phyloP scores from a whole-genome alignment of 1,140 invertebrate species.

The honey bee (Apis mellifera) region Amel_HAv3.1 CM009932.2:13220501-13221000 shows the following conservation, averaged over 20 bases:
- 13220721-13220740: slow-evolving; percentile 34
- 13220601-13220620: slow-evolving; percentile 50
- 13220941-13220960: background rate
- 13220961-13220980: slow-evolving; percentile 7
- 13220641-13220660: slow-evolving; percentile 5
- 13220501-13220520: background rate
- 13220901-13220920: background rate
- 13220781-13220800: slow-evolving; percentile 7
- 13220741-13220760: background rate
- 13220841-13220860: slow-evolving; percentile 32
- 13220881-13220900: background rate
- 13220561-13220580: slow-evolving; percentile 12
- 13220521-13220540: background rate
- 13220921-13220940: background rate
- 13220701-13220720: background rate
- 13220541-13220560: background rate
- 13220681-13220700: slow-evolving; percentile 8
- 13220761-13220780: background rate
- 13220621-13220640: slow-evolving; percentile 47
- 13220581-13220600: slow-evolving; percentile 33
- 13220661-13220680: slow-evolving; percentile 22
- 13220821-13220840: background rate
- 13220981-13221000: background rate
- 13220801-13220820: background rate
- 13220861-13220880: background rate